Evolutionary conservation across 2,888 invertebrate species (phyloP).

Genomic region (Sturmia bella): DNA sequence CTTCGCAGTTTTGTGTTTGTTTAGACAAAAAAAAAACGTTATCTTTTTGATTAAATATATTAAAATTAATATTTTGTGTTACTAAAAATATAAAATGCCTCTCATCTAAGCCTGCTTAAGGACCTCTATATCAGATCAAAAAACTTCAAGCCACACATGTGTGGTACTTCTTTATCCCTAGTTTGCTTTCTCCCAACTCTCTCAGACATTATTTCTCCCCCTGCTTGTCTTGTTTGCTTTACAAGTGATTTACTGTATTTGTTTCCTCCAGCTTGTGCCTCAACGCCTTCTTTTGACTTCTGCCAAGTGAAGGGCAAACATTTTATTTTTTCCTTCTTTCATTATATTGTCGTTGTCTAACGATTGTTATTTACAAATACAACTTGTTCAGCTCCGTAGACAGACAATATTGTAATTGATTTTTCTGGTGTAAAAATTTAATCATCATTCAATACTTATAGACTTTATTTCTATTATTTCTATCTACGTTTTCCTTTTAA

Average conservation of each 20-base stretch:
- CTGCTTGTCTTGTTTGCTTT: conserved; percentile 37
- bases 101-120: conserved; percentile 4
- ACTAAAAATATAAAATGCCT: neutral
- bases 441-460: conserved; percentile 71
- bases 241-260: conserved; percentile 66
- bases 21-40: too few relatives aligned
- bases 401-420: conserved; percentile 74
- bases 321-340: conserved; percentile 43
- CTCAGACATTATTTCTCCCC: conserved; percentile 1
- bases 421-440: conserved; percentile 75
- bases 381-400: conserved; percentile 63
- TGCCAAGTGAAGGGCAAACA: neutral
- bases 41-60: too few relatives aligned
- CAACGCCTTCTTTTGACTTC: neutral
- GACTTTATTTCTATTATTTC: conserved; percentile 35
- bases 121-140: conserved; percentile 37
- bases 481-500: conserved; percentile 7
- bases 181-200: conserved; percentile 31
- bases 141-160: conserved; percentile 37
- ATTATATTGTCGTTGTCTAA: conserved; percentile 53
- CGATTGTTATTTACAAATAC: conserved; percentile 65
- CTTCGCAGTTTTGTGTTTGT: too few relatives aligned
- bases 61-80: too few relatives aligned
- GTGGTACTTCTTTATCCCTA: conserved; percentile 2
- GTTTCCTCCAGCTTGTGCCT: conserved; percentile 35